phyloP scores from a whole-genome alignment of 2,797 vertebrate genomes.

The Alfaro cultratus region DNA sequence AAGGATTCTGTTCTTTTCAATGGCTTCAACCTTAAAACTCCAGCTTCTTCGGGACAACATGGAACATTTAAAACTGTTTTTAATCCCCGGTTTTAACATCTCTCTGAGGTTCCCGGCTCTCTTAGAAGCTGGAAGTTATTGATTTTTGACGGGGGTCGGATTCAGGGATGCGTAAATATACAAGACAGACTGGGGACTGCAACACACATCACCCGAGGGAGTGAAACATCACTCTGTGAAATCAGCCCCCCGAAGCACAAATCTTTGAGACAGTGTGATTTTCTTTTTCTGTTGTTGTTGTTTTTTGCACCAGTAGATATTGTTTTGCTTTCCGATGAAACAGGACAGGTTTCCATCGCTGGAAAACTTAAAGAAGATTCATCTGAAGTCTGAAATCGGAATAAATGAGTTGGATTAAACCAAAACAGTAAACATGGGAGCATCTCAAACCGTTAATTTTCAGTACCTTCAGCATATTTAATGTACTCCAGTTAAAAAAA shows the following conservation, averaged over 20 bases:
- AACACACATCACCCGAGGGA: not conserved
- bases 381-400: not conserved
- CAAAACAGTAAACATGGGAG: not conserved
- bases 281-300: not conserved
- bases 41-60: not conserved
- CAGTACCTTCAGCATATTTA: too few relatives aligned
- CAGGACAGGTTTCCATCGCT: slow-evolving; percentile 6
- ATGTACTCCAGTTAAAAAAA: not conserved
- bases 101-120: not conserved
- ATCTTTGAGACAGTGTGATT: slow-evolving; percentile 30
- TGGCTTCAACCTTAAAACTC: slow-evolving; percentile 37
- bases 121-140: not conserved
- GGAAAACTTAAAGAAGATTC: not conserved
- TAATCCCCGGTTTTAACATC: not conserved
- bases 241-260: not conserved
- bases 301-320: slow-evolving; percentile 41
- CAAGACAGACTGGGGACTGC: slow-evolving; percentile 1
- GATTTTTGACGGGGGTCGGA: not conserved
- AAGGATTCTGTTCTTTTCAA: slow-evolving; percentile 31
- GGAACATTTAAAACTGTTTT: not conserved
- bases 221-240: slow-evolving; percentile 20
- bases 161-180: not conserved
- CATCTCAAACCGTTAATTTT: not conserved
- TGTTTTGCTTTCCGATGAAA: slow-evolving; percentile 34
- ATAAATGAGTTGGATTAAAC: not conserved